Conservation (phyloP, 2,113 vertebrate species). For the Centropus unirufus region DNA sequence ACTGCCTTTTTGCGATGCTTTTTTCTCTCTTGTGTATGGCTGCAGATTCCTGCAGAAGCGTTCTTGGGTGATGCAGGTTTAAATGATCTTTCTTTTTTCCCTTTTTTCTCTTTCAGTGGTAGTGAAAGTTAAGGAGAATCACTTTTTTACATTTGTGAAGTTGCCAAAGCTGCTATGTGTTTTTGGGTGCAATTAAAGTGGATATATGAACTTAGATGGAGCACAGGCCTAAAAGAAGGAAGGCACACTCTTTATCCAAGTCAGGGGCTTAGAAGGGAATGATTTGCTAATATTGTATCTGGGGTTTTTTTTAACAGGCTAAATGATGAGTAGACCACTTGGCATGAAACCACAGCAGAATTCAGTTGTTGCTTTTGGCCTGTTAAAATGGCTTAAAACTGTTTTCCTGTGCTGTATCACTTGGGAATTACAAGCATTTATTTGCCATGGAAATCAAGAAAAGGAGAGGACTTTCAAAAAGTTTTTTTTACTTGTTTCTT, state of each 20-base stretch:
- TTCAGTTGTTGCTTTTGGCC: not conserved
- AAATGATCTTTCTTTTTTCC: not conserved
- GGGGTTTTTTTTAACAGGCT: not conserved
- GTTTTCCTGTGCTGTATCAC: not conserved
- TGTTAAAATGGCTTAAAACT: not conserved
- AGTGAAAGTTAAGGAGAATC: not conserved
- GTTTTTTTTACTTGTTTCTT: not conserved
- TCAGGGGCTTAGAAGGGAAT: not conserved
- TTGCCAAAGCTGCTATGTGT: not conserved
- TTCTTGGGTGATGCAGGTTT: not conserved
- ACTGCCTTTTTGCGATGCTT: not conserved
- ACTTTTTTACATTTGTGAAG: not conserved
- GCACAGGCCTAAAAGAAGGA: not conserved
- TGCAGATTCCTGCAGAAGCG: not conserved
- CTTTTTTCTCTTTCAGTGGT: not conserved
- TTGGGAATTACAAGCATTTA: not conserved
- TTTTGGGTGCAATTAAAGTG: not conserved
- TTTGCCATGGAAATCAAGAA: not conserved
- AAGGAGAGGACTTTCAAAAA: not conserved
- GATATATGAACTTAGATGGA: not conserved
- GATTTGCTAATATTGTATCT: not conserved
- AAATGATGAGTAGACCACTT: not conserved
- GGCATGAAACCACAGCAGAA: not conserved
- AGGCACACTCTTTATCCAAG: not conserved
- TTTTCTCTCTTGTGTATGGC: not conserved